A percentile compares a stretch with the other conserved stretches of the same genome.
Evolutionary conservation across 2,113 vertebrate genomes (phyloP).

Genomic region (Ailuropoda melanoleuca): DNA sequence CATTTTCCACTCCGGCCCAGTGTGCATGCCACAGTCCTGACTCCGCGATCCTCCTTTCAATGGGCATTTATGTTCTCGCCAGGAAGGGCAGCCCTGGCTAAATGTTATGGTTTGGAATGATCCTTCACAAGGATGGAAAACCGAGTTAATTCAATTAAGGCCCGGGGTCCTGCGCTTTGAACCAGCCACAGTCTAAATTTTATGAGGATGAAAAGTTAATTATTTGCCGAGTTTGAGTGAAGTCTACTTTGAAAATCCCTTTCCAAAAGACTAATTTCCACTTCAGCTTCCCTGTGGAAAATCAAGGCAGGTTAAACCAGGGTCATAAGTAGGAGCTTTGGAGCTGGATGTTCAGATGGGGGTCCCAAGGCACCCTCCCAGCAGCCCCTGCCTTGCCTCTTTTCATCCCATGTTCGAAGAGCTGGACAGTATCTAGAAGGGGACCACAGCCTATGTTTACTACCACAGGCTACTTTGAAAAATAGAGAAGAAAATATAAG

Average conservation of each 20-base stretch:
- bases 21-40: slow-evolving; percentile 69
- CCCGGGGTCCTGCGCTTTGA: slow-evolving; percentile 71
- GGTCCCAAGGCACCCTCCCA: not conserved
- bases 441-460: accelerated
- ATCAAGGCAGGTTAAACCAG: slow-evolving; percentile 65
- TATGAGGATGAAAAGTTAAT: slow-evolving; percentile 81
- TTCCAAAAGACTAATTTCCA: slow-evolving; percentile 73
- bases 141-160: slow-evolving; percentile 73
- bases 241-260: slow-evolving; percentile 72
- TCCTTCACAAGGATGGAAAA: slow-evolving; percentile 71
- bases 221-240: slow-evolving; percentile 75
- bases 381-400: not conserved
- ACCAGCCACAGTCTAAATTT: slow-evolving; percentile 68
- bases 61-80: slow-evolving; percentile 55
- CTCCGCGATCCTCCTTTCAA: slow-evolving; percentile 48
- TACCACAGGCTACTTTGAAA: not conserved
- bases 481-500: not conserved
- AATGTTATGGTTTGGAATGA: slow-evolving; percentile 68
- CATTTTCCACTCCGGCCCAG: slow-evolving; percentile 67
- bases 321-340: slow-evolving; percentile 40
- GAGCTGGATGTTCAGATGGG: not conserved
- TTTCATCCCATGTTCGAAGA: not conserved
- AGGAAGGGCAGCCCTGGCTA: slow-evolving; percentile 70
- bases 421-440: not conserved
- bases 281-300: slow-evolving; percentile 66